Evolutionary conservation across 1,140 invertebrate species (phyloP), one percentile per base, ranked within the genome.

Genomic region (Luehdorfia chinensis): DNA sequence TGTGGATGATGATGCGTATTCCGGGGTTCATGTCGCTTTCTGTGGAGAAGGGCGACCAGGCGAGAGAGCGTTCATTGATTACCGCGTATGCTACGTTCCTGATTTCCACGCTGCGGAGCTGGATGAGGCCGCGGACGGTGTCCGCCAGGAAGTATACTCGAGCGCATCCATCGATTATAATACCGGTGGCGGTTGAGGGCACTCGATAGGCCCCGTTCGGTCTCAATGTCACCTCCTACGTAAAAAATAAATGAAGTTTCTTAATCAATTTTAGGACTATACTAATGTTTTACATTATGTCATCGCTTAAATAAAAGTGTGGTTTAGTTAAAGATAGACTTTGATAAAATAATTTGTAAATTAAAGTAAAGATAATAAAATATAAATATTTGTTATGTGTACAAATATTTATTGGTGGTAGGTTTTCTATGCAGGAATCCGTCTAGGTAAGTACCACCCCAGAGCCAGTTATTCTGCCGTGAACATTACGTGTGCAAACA

Each of bases 141-240:
- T 90, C 87, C 6, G 74, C 50, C 13, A 91, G 66, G 27, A 87
- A 83, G 18, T 66, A 75, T 11, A 91, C 88, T 18, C 84, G 80
- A 1, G 83, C 60, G 60, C 90, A 91, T 54, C 88, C 87, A 47
- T 70, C 67, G 31, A 91, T 81, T 4, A 76, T 55, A 50, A 91
- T 89, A n/a, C 73, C 64, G 14, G 81, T 89, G 6, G 85, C 87
- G 18, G 88, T 87, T 4, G 87, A 67, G 43, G 88, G 88, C 39
- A 91, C 64, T 46, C 79, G 72, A 45, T 81, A 86, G n/a, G 87
- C 81, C 2, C 89, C 89, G n/a, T 90, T 87, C 2, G 90, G 85
- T 12, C 87, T 84, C 13, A 91, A 65, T 9, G 88, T 88, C 64
- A 91, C 76, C 58, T 90, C 89, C 90, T 91, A 86, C 6, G 11